Evolutionary conservation across 1,140 invertebrate genomes (phyloP), one percentile per base, ranked within the genome.

Genomic region (Trialeurodes vaporariorum): DNA sequence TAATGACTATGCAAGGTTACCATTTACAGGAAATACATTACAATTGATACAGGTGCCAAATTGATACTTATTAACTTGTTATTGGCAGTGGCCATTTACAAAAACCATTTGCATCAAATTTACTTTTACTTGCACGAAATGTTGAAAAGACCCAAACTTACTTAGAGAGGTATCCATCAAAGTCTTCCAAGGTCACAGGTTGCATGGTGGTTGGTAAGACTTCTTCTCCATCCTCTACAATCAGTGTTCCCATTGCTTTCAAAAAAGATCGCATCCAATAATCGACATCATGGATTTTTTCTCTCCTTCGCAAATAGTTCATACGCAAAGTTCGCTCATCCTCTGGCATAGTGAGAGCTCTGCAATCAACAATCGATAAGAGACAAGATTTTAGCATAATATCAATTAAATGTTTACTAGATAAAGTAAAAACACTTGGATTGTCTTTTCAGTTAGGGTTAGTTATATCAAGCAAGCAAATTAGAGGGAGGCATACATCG

Each of bases 251-350:
- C 85, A 93, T 91, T 0, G 90, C 90, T 72, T 90, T 90, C 0
- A 94, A 80, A 79, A 94, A 94, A 1, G 86, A 87, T 72, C 88
- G 87, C 84, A 93, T 92, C 93, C 93, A 94, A 74, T 88, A 86
- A 78, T 92, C 89, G 1, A 94, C 91, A 78, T 94, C 91, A 73
- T 91, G 87, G 27, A 88, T 79, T 73, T 86, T 86, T 75, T 94
- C 93, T 2, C 92, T 82, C 23, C 88, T 82, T 62, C 92, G 81
- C 13, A 95, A 78, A 73, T 91, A 87, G 67, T 88, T 91, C 92
- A 95, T 95, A 59, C 93, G 83, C 0, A 94, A 81, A 34, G 87
- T 88, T 21, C 91, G 79, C 76, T 95, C 93, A 72, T 95, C 92
- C 74, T 90, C 87, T 0, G 92, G 90, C 92, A 95, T 95, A 25